Conservation (phyloP, 2,888 invertebrate species). For the Tenthredo amoena region DNA sequence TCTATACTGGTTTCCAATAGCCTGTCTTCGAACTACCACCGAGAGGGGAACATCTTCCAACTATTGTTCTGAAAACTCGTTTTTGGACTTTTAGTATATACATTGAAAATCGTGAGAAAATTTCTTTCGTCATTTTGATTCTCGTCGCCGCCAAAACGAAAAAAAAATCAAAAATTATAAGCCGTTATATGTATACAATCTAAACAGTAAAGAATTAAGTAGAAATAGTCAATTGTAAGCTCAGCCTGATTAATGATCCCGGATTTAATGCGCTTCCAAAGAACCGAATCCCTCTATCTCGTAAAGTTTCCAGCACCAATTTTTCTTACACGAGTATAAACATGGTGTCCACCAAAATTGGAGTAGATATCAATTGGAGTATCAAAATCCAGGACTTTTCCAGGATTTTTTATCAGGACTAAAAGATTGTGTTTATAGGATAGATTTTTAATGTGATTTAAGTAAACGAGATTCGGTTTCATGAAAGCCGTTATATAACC, state of each 20-base stretch:
- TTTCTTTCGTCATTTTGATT: background rate
- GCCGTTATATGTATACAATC: no score
- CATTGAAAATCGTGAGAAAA: background rate
- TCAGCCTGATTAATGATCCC: background rate
- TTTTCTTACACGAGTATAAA: background rate
- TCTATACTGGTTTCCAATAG: conserved; percentile 31
- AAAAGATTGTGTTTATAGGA: no score
- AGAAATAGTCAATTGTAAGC: background rate
- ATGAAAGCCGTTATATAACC: no score
- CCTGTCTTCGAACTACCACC: background rate
- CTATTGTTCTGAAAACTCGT: background rate
- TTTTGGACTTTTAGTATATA: background rate
- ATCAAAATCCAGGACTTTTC: no score
- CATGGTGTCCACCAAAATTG: background rate
- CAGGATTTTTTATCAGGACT: no score
- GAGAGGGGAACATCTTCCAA: background rate
- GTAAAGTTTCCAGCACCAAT: background rate
- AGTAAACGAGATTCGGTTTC: no score
- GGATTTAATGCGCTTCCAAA: no score
- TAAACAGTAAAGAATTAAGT: background rate
- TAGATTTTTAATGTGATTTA: no score
- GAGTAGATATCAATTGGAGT: no score
- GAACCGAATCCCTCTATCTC: background rate
- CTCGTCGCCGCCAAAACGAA: background rate
- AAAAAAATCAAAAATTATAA: background rate